Conservation (phyloP, 2,113 vertebrate species). For the Peromyscus leucopus region DNA sequence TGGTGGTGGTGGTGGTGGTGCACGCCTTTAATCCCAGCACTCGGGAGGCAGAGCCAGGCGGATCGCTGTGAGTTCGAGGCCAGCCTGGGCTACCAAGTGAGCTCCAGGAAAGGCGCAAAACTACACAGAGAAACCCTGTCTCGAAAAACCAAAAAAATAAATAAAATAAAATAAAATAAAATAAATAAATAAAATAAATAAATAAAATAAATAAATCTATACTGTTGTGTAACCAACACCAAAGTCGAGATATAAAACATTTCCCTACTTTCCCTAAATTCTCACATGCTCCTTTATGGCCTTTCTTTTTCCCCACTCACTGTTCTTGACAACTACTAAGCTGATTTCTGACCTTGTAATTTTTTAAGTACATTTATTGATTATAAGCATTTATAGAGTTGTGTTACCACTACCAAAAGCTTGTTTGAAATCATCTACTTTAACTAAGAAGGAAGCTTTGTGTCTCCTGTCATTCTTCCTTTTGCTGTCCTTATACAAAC, state of each 20-base stretch:
- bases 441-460: background rate
- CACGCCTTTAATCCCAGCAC: no score
- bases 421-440: constrained; percentile 45
- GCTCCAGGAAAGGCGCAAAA: no score
- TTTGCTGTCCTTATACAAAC: background rate
- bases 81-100: no score
- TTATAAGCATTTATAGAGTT: constrained; percentile 25
- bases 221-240: background rate
- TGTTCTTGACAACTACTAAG: background rate
- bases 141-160: no score
- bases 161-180: no score
- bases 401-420: background rate
- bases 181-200: no score
- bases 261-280: background rate
- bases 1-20: no score
- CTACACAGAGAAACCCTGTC: no score
- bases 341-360: constrained; percentile 9
- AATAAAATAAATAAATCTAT: constrained; percentile 33
- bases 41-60: no score
- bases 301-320: background rate
- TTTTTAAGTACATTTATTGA: background rate
- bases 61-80: no score
- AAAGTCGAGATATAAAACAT: background rate
- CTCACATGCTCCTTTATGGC: background rate
- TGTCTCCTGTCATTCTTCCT: background rate